Evolutionary conservation across 2,113 vertebrate genomes (phyloP).

Genomic region (Notechis scutatus): DNA sequence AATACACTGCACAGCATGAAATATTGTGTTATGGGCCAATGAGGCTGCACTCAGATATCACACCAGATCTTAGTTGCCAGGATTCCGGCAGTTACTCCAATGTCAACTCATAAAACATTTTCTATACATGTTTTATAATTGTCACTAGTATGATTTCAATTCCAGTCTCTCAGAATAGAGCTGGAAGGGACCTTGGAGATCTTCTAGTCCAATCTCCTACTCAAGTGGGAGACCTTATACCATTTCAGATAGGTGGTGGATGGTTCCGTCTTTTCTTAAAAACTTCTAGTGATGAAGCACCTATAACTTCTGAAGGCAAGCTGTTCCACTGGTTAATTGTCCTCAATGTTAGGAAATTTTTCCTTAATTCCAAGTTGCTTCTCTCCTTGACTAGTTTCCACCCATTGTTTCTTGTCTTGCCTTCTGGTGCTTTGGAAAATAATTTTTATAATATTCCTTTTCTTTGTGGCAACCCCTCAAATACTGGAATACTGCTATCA

Average conservation of each 20-base stretch:
- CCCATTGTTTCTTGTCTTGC: neutral
- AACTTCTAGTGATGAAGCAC: neutral
- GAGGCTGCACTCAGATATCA: neutral
- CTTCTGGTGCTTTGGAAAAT: neutral
- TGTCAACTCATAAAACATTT: too few relatives aligned
- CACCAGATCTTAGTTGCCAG: neutral
- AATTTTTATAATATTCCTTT: neutral
- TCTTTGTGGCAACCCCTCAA: neutral
- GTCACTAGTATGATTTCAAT: neutral
- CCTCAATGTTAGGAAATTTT: neutral
- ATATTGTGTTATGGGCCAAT: neutral
- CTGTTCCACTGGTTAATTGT: neutral
- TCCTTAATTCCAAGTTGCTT: neutral
- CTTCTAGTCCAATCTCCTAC: too few relatives aligned
- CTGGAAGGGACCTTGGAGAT: too few relatives aligned
- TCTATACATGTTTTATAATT: too few relatives aligned
- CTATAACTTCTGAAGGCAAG: neutral
- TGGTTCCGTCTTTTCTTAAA: too few relatives aligned
- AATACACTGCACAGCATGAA: accelerated
- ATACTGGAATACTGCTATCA: neutral
- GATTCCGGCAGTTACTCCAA: too few relatives aligned
- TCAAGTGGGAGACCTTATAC: too few relatives aligned
- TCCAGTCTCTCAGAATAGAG: neutral
- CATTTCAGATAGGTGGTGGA: too few relatives aligned
- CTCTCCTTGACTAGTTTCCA: neutral